Evolutionary conservation across 2,797 vertebrate species (phyloP), one percentile per base, ranked within the genome.

Genomic region (Fringilla coelebs): DNA sequence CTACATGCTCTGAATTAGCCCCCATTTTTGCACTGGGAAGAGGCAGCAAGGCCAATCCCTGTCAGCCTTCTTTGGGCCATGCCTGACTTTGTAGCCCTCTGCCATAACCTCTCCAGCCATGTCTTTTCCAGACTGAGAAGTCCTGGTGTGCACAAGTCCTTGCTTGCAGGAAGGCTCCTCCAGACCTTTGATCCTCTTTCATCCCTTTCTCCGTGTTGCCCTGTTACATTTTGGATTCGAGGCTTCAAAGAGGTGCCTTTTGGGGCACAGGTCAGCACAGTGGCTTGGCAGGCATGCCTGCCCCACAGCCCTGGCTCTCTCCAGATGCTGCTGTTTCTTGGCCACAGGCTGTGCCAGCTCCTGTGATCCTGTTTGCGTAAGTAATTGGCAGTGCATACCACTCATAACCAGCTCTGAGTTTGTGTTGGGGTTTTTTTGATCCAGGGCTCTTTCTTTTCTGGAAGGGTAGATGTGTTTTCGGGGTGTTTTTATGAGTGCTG

Each of bases 121-220:
- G 41, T 38, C 74, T 87, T 84, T 58, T 89, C 32, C 85, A 89
- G 43, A 17, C 48, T 38, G 83, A 60, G 75, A 40, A 57, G 38
- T n/a, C 51, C 51, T 76, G n/a, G 24, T 0, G 0, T 63, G 26
- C 45, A 31, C 85, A 87, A 89, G 93, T 63, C 73, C 72, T 88
- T 71, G 73, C 94, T 85, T 93, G 92, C 45, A 88, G 28, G 70
- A 57, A 62, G 55, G 32, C 57, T 90, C 26, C 49, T 77, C 31
- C 66, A 93, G 77, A 73, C 34, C 51, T 95, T 93, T 86, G 95
- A 93, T 92, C 80, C 49, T 90, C 58, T 28, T 93, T 70, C 70
- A 74, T 48, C 46, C 40, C 45, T 3, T 88, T 87, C 77, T 92
- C 60, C 0, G 0, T 12, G 13, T 65, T 94, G 49, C 58, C 58